Evolutionary conservation across 2,797 vertebrate genomes (phyloP), one percentile per base, ranked within the genome.

Genomic region (Gephyroberyx darwinii): DNA sequence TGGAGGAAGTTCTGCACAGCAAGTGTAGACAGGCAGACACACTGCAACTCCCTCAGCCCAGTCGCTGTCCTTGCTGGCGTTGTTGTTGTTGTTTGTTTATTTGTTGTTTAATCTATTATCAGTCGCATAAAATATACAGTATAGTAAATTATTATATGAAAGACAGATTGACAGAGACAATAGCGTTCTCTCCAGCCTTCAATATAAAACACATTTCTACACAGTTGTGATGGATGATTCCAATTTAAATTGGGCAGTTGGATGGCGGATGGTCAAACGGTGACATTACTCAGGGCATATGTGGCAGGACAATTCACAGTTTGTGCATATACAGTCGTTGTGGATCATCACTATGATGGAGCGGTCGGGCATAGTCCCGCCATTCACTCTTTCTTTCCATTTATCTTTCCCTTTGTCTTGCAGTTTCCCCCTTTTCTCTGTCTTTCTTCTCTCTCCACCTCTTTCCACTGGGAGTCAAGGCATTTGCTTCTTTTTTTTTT

Each of bases 1-100:
- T 96, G 82, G 93, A 94, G 94, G 95, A 97, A 95, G 95, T 96
- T 98, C 96, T 98, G 96, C 96, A 98, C 96, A 98, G 96, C 96
- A 98, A 97, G 96, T 98, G 96, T 96, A 98, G 96, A 98, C 96
- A 98, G 96, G 96, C 96, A 95, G 96, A 96, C 96, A 96, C 95
- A 95, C 95, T 93, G 95, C 96, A 97, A 96, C 96, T 96, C 94
- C 90, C 93, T 93, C 94, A 94, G 95, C 94, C 26, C 94, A 92
- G 89, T 91, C 30, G 68, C 17, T 69, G 65, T 39, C 66, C 70
- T 8, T 64, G 56, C 70, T 69, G 8, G 35, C 35, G 5, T 9
- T 5, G 68, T 62, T 61, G 26, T 57, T 30, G 59, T 13, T 69
- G 62, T 56, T 65, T 65, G 17, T 65, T 81, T 54, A 33, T 33